phyloP scores from a whole-genome alignment of 1,140 invertebrate genomes.

The Drusus annulatus region DNA sequence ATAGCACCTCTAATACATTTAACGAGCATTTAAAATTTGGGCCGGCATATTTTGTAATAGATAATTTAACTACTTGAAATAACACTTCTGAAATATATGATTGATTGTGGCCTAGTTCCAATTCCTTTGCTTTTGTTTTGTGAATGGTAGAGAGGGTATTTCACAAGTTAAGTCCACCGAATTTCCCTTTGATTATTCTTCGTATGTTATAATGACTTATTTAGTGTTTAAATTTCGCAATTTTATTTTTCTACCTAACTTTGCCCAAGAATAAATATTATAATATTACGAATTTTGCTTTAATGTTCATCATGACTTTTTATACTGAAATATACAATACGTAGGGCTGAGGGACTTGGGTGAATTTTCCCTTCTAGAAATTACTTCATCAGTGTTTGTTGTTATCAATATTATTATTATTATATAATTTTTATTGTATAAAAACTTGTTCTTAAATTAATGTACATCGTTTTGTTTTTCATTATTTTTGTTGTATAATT shows the following conservation, averaged over 20 bases:
- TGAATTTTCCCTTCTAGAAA: not conserved
- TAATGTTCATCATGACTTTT: not conserved
- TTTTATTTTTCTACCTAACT: slow-evolving; percentile 1
- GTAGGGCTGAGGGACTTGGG: no score
- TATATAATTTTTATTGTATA: slow-evolving; percentile 77
- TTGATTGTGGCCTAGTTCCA: not conserved
- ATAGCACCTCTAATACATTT: slow-evolving; percentile 3
- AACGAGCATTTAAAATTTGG: slow-evolving; percentile 4
- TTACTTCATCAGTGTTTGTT: slow-evolving; percentile 72
- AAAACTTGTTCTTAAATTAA: slow-evolving; percentile 80
- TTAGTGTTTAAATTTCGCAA: slow-evolving; percentile 17
- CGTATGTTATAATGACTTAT: slow-evolving; percentile 1
- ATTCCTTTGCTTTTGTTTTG: not conserved
- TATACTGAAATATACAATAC: no score
- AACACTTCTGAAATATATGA: not conserved
- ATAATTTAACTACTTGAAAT: not conserved
- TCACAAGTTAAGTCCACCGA: not conserved
- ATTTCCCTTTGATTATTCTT: slow-evolving; percentile 2
- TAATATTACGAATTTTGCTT: no score
- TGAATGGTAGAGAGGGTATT: not conserved
- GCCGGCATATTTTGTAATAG: not conserved
- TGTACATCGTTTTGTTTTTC: slow-evolving; percentile 79
- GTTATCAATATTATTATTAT: slow-evolving; percentile 77
- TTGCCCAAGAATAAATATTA: slow-evolving; percentile 2
- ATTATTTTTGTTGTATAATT: slow-evolving; percentile 80